Conservation (phyloP, 2,797 vertebrate genomes). For the Sebastes diaconus region DNA sequence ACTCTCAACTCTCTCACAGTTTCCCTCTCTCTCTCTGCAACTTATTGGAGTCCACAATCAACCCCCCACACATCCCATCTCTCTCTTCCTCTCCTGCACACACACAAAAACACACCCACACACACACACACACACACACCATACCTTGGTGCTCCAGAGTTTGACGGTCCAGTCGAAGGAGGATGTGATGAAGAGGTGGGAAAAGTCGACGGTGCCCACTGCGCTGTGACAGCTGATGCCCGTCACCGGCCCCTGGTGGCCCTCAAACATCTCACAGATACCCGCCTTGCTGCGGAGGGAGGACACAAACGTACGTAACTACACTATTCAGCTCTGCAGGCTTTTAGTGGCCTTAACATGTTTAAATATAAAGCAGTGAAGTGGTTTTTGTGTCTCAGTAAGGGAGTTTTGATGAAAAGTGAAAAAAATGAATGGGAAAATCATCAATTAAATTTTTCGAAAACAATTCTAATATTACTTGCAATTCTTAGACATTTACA, state of each 20-base stretch:
- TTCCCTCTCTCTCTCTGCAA: constrained; percentile 15
- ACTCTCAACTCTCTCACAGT: not conserved
- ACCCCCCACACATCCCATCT: constrained; percentile 51
- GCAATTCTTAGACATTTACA: not conserved
- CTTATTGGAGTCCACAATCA: constrained; percentile 55
- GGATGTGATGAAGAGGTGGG: constrained; percentile 96
- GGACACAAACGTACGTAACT: not conserved
- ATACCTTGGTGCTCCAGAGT: constrained; percentile 98
- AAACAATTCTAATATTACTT: not conserved
- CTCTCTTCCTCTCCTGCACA: not conserved
- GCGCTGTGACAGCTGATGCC: constrained; percentile 97
- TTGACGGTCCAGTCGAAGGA: constrained; percentile 99
- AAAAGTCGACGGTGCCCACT: constrained; percentile 94
- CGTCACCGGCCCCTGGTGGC: constrained; percentile 96
- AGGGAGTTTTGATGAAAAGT: not conserved
- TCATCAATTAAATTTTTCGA: not conserved
- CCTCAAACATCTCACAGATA: constrained; percentile 98
- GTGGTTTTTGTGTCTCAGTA: not conserved
- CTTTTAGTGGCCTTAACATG: not conserved
- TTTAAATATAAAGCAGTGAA: not conserved
- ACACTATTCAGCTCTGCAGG: not conserved
- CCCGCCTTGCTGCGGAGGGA: constrained; percentile 90
- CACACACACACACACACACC: not conserved
- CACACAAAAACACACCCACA: not conserved
- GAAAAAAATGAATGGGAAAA: not conserved